Evolutionary conservation across 2,888 invertebrate genomes (phyloP), one percentile per base, ranked within the genome.

Genomic region (Nomada goodeniana): DNA sequence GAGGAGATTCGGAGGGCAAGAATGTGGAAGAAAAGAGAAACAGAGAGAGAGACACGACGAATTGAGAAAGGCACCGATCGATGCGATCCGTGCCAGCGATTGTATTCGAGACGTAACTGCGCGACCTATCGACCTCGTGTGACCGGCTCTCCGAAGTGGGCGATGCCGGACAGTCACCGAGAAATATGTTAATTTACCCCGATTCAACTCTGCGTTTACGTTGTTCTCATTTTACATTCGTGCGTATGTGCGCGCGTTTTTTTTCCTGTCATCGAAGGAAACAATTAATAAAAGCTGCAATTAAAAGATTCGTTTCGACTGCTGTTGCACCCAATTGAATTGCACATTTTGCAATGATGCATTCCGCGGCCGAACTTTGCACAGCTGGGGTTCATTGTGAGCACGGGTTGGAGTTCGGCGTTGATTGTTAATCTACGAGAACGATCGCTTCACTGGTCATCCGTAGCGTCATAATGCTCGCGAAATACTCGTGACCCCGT

Each of bases 61-160:
- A 2, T 13, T 1, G 63, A 59, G 71, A 76, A 79, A 76, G 65
- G 74, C 72, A 61, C 63, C 67, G 71, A 76, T 87, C 82, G 84
- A 78, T 76, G 84, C 77, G 87, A 89, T 89, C 89, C 85, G 70
- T 72, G 73, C 68, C 70, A 79, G 67, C 84, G 85, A 76, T 83
- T 88, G 86, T 84, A 72, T 76, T 50, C 85, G 84, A 86, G 84
- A 76, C 80, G 74, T 67, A 82, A 82, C 78, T 76, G 23, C 83
- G 42, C 83, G 87, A 89, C 86, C 89, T 87, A 73, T 83, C 87
- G 88, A 87, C 86, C 86, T 79, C 85, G 53, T 61, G 76, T 68
- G 76, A 83, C 80, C 80, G 76, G 11, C 36, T 36, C 63, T 79
- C 26, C 64, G 73, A 76, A 81, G 61, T 52, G 67, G 69, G 70